Conservation (phyloP, 2,113 vertebrate species). For the Cyprinodon variegatus region DNA sequence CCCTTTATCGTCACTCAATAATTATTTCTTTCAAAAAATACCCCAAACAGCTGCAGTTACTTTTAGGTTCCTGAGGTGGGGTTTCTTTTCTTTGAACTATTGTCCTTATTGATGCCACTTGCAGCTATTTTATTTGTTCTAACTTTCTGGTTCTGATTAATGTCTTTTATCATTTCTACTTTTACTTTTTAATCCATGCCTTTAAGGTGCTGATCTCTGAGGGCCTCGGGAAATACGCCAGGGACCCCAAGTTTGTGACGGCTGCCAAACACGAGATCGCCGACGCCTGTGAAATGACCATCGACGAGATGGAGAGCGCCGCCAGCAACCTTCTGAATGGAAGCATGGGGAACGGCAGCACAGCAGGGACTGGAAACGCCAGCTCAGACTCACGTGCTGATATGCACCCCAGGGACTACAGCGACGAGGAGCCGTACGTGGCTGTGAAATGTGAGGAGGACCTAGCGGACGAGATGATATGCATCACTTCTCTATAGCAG, state of each 20-base stretch:
- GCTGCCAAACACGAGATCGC: slow-evolving; percentile 94
- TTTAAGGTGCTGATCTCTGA: slow-evolving; percentile 94
- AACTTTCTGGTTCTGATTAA: not conserved
- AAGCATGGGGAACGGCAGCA: slow-evolving; percentile 64
- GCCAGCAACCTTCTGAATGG: slow-evolving; percentile 93
- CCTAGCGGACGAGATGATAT: slow-evolving; percentile 96
- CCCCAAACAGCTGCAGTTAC: not conserved
- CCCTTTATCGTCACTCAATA: too few species aligned
- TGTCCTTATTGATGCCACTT: not conserved
- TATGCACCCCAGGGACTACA: slow-evolving; percentile 82
- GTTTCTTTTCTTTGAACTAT: not conserved
- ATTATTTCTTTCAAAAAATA: not conserved
- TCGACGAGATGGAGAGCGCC: slow-evolving; percentile 98
- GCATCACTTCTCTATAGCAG: slow-evolving; percentile 95
- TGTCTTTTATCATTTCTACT: not conserved
- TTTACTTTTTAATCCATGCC: not conserved
- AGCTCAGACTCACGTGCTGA: slow-evolving; percentile 68
- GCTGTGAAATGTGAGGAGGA: slow-evolving; percentile 89
- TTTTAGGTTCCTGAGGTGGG: not conserved
- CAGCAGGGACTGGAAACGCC: slow-evolving; percentile 13
- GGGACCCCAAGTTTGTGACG: slow-evolving; percentile 95
- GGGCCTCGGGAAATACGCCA: slow-evolving; percentile 92
- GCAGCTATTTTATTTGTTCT: not conserved
- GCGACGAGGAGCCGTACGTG: slow-evolving; percentile 88
- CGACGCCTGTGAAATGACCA: slow-evolving; percentile 94